A percentile compares a stretch with the other conserved stretches of the same genome.
Evolutionary conservation across 2,888 invertebrate species (phyloP).

Genomic region (Leptinotarsa tumamoca): DNA sequence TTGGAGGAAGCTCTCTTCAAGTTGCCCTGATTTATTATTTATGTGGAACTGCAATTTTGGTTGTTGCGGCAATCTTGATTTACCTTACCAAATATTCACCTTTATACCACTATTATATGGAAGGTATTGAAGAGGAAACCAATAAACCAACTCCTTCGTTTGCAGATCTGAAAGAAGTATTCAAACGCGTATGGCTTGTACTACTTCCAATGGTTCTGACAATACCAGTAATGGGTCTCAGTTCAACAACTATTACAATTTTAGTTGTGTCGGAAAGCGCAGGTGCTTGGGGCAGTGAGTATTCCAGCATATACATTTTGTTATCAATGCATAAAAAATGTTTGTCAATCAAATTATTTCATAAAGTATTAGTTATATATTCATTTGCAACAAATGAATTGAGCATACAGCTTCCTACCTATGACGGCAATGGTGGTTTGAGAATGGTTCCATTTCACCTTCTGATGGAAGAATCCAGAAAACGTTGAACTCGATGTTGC

Average conservation of each 20-base stretch:
- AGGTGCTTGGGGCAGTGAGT: constrained; percentile 22
- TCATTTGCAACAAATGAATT: too few species aligned
- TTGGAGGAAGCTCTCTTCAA: constrained; percentile 25
- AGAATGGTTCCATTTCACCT: too few species aligned
- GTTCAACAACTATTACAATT: constrained; percentile 12
- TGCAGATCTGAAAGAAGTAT: constrained; percentile 3
- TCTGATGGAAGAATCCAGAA: too few species aligned
- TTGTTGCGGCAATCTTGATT: not conserved
- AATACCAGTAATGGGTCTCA: not conserved
- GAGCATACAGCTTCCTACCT: too few species aligned
- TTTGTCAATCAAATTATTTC: too few species aligned
- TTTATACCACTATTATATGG: constrained; percentile 23
- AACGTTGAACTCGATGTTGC: too few species aligned
- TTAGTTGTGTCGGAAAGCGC: constrained; percentile 16
- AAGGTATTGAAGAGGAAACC: constrained; percentile 14
- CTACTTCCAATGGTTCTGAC: not conserved
- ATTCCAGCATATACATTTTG: not conserved
- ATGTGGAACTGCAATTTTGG: constrained; percentile 9
- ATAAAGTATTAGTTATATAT: too few species aligned
- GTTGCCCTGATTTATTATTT: constrained; percentile 35
- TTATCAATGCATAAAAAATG: too few species aligned
- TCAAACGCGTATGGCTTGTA: not conserved
- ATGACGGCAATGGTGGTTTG: too few species aligned
- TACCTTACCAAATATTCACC: constrained; percentile 12
- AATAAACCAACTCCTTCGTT: constrained; percentile 9